phyloP scores from a whole-genome alignment of 1,140 invertebrate species.

The Zaprionus kolodkinae region DNA sequence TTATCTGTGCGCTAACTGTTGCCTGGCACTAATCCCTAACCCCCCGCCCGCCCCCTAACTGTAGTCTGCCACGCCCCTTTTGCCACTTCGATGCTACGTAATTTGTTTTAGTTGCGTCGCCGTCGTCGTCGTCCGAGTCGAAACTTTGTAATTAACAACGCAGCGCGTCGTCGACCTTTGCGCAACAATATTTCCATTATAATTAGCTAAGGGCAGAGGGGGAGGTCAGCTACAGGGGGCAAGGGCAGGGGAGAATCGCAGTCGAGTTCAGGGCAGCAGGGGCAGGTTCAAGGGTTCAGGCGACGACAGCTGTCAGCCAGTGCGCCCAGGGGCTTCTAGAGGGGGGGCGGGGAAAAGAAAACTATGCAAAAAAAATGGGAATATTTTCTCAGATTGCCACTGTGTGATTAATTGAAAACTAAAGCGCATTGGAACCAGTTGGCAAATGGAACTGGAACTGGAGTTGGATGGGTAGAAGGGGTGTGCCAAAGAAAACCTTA shows the following conservation, averaged over 20 bases:
- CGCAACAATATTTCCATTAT: slow-evolving; percentile 51
- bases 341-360: background rate
- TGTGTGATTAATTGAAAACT: slow-evolving; percentile 1
- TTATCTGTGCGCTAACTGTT: slow-evolving; percentile 18
- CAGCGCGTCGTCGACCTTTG: slow-evolving; percentile 40
- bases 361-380: slow-evolving; percentile 4
- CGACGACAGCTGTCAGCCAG: slow-evolving; percentile 28
- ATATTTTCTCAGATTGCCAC: background rate
- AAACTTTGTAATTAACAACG: slow-evolving; percentile 56
- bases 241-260: background rate
- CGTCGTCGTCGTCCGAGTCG: slow-evolving; percentile 21
- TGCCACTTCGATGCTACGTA: slow-evolving; percentile 25
- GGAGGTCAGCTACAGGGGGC: background rate
- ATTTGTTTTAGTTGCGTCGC: slow-evolving; percentile 48
- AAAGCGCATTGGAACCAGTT: slow-evolving; percentile 1
- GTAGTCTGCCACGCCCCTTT: background rate
- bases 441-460: background rate
- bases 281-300: slow-evolving; percentile 22
- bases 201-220: slow-evolving; percentile 33
- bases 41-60: background rate
- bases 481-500: background rate
- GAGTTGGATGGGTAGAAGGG: background rate
- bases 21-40: background rate
- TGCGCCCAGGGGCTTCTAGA: background rate
- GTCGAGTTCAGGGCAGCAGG: slow-evolving; percentile 5